Evolutionary conservation across 2,113 vertebrate species (phyloP).

Genomic region (Saccopteryx bilineata): DNA sequence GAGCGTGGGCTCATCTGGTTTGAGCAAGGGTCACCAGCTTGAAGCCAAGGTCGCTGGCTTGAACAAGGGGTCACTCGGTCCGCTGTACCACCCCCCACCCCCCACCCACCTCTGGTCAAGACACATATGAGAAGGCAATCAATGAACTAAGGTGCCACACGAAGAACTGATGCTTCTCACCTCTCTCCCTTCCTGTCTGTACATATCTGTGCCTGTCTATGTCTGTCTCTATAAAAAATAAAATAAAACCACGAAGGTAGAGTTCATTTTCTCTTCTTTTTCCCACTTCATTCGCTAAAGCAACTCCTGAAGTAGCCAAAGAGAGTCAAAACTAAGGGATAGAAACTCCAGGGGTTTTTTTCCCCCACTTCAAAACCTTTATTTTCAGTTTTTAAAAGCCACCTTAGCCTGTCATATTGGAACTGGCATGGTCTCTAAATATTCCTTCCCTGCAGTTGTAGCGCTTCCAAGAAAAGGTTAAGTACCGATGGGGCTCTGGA

Average conservation of each 20-base stretch:
- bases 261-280: constrained; percentile 79
- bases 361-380: constrained; percentile 93
- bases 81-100: too few relatives aligned
- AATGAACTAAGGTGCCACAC: too few relatives aligned
- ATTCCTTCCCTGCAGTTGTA: constrained; percentile 87
- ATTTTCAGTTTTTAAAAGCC: constrained; percentile 90
- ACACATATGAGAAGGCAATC: too few relatives aligned
- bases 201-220: too few relatives aligned
- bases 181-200: neutral
- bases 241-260: constrained; percentile 85
- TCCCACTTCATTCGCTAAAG: constrained; percentile 87
- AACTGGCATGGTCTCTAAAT: constrained; percentile 90
- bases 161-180: neutral
- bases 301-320: constrained; percentile 86
- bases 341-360: constrained; percentile 84
- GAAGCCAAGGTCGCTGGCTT: too few relatives aligned
- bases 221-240: too few relatives aligned
- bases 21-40: too few relatives aligned
- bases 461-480: constrained; percentile 82
- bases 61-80: too few relatives aligned
- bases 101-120: too few relatives aligned
- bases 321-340: constrained; percentile 84
- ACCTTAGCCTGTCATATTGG: constrained; percentile 96
- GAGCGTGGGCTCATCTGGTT: too few relatives aligned
- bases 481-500: constrained; percentile 66